Evolutionary conservation across 2,113 vertebrate species (phyloP).

Genomic region (Bufo gargarizans): DNA sequence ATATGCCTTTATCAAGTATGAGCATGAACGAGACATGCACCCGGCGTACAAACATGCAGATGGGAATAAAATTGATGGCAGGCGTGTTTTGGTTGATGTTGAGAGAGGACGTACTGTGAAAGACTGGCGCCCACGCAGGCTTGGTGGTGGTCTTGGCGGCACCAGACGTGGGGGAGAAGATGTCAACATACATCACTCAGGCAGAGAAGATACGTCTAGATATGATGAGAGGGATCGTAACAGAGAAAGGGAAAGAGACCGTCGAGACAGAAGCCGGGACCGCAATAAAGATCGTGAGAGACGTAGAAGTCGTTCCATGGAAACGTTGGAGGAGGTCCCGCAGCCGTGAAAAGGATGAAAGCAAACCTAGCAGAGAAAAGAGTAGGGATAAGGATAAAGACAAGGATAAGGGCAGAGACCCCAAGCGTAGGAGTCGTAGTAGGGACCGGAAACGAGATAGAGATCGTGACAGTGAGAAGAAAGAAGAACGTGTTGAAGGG

Average conservation of each 20-base stretch:
- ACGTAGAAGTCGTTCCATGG: constrained; percentile 79
- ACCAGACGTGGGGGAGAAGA: constrained; percentile 89
- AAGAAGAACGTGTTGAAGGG: constrained; percentile 73
- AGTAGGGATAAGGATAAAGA: constrained; percentile 77
- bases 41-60: constrained; percentile 95
- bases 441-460: constrained; percentile 72
- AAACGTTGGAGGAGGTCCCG: constrained; percentile 77
- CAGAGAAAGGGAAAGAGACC: constrained; percentile 74
- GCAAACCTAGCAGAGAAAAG: constrained; percentile 80
- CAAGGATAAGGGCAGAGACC: constrained; percentile 69
- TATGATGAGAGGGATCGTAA: constrained; percentile 84
- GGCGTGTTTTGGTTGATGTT: constrained; percentile 89
- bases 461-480: constrained; percentile 70
- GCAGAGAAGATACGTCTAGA: constrained; percentile 87
- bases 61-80: constrained; percentile 92
- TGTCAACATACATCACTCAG: constrained; percentile 92
- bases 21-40: constrained; percentile 95
- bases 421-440: constrained; percentile 73
- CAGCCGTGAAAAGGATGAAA: constrained; percentile 81
- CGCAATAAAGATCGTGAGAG: constrained; percentile 73
- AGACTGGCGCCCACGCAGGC: constrained; percentile 88
- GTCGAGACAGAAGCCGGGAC: constrained; percentile 77
- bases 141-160: constrained; percentile 88
- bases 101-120: constrained; percentile 91
- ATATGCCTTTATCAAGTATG: constrained; percentile 95